These are phyloP conservation scores for Eupeodes latifasciatus DNA, from an alignment of 2,888 invertebrate genomes.

Conservation along the genomic window DNA sequence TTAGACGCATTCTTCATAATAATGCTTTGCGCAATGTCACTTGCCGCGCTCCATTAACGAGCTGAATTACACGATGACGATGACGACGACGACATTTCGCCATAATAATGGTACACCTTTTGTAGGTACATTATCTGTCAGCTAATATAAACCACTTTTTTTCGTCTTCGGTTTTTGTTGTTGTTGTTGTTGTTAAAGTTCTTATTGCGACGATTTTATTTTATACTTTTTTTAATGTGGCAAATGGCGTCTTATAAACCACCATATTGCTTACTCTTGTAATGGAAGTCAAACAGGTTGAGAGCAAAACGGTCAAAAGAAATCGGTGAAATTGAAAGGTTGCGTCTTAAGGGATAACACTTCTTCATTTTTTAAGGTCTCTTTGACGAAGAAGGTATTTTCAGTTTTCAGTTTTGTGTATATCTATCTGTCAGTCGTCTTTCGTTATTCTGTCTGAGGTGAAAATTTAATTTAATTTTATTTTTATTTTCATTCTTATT, in stretches of 20 bases:
- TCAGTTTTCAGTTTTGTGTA: neutral
- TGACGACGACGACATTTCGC: conserved; percentile 42
- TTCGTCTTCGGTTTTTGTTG: conserved; percentile 36
- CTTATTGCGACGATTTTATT: neutral
- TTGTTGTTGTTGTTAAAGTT: conserved; percentile 28
- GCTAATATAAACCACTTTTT: conserved; percentile 73
- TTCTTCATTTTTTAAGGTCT: conserved; percentile 58
- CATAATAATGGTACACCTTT: conserved; percentile 69
- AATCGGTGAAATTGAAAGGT: conserved; percentile 73
- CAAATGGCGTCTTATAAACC: conserved; percentile 30
- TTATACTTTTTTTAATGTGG: conserved; percentile 13
- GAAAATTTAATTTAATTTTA: conserved; percentile 25
- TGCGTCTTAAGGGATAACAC: conserved; percentile 55
- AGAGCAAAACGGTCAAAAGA: conserved; percentile 66
- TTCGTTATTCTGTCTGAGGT: conserved; percentile 27
- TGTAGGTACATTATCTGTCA: conserved; percentile 57
- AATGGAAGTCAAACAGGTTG: conserved; percentile 76
- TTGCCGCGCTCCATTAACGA: conserved; percentile 74
- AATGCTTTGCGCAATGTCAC: conserved; percentile 69
- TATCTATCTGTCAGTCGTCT: conserved; percentile 5
- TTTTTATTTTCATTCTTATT: neutral
- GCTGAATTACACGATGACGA: conserved; percentile 48
- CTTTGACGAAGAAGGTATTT: conserved; percentile 2
- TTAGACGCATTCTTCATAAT: conserved; percentile 15
- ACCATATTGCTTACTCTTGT: conserved; percentile 51